Base-by-base conservation (phyloP, 2,888 invertebrate genomes). In the Arrhopalites spinosus region DNA sequence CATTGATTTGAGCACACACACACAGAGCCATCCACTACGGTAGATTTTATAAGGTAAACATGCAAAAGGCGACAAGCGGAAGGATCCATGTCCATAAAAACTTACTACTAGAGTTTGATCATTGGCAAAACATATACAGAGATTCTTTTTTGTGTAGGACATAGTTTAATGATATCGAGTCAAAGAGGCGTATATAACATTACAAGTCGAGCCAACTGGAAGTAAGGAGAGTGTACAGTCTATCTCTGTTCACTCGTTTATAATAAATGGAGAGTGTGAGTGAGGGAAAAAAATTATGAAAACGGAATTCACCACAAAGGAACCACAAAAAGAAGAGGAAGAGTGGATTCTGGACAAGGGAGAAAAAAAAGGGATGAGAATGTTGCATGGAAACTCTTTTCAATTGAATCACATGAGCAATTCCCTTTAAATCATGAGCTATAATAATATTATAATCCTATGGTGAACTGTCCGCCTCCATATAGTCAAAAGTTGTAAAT, bases 231-330 rank as follows among this genome's bases (percentile, higher is more conserved):
- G 3, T 36, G 11, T 36, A 36, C 11, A 7, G 3, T 36, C 3
- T 36, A 36, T 36, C 36, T 66, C 20, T 45, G 66, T 66, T 59
- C 25, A 59, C 11, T 36, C 36, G 36, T 36, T 36, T 36, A 36
- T 36, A 36, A 36, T 36, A 11, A 11, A 36, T 5, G 17, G 53
- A 53, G 53, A 53, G 53, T 8, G 53, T 5, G 53, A 23, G n/a
- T 8, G 23, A 20, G 23, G 15, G 23, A 53, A 17, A 27, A 27
- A 63, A 30, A 25, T 20, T 23, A 61, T 71, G 59, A 61, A 71
- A 71, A 71, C 50, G 71, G 36, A 61, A 43, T 59, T 7, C 15
- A 68, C 68, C 43, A 68, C 68, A 29, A 45, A 70, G n/a, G n/a
- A n/a, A n/a, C n/a, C n/a, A n/a, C n/a, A n/a, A n/a, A n/a, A n/a